Evolutionary conservation across 2,888 invertebrate species (phyloP).

Genomic region (Steinernema scapterisci): DNA sequence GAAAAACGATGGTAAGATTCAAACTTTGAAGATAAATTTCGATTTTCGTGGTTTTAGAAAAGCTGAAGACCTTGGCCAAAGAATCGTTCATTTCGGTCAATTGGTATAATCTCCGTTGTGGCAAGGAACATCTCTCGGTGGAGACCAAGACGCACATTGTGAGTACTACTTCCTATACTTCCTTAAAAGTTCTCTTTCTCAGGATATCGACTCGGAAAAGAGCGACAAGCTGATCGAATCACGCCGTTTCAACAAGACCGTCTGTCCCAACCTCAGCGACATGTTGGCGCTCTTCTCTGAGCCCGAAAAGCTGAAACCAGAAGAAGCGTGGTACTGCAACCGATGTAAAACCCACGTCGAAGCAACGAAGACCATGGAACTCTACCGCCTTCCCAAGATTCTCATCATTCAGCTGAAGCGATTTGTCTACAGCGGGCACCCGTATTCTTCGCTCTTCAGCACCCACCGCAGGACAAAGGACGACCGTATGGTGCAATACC

Average conservation of each 20-base stretch:
- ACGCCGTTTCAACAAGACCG: background rate
- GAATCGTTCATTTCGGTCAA: conserved; percentile 68
- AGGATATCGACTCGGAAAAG: conserved; percentile 30
- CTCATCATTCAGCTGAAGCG: conserved; percentile 69
- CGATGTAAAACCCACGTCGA: conserved; percentile 64
- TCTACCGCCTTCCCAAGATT: conserved; percentile 68
- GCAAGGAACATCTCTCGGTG: conserved; percentile 68
- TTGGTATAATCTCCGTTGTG: conserved; percentile 70
- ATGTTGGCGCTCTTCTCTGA: conserved; percentile 69
- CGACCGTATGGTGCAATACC: conserved; percentile 57
- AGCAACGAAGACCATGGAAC: conserved; percentile 68
- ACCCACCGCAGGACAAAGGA: conserved; percentile 56
- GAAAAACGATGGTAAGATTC: background rate
- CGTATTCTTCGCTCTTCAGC: conserved; percentile 29
- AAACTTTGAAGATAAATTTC: background rate
- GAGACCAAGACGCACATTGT: conserved; percentile 68
- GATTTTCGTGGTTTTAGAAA: conserved; percentile 4
- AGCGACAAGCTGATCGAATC: conserved; percentile 23
- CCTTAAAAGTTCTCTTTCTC: background rate
- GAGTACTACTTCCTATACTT: conserved; percentile 2
- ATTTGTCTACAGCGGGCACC: conserved; percentile 67
- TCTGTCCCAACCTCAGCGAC: background rate
- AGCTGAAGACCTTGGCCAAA: conserved; percentile 49
- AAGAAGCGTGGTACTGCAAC: conserved; percentile 70
- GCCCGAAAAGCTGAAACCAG: conserved; percentile 70